phyloP scores from a whole-genome alignment of 2,113 vertebrate species.

The Todiramphus chloris region DNA sequence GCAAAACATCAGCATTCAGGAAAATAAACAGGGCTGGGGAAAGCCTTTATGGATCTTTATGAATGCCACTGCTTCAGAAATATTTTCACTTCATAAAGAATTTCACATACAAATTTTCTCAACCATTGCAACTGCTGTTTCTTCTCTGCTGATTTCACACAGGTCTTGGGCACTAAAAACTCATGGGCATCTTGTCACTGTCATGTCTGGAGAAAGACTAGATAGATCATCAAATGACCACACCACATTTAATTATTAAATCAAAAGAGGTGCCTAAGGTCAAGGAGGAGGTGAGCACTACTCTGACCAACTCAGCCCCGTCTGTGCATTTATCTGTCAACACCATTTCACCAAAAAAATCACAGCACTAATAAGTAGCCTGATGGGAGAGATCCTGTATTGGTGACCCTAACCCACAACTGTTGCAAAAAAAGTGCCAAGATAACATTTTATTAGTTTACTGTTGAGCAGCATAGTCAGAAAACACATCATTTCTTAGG shows the following conservation, averaged over 20 bases:
- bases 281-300: not conserved
- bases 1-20: not conserved
- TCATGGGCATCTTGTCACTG: not conserved
- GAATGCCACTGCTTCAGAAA: not conserved
- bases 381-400: not conserved
- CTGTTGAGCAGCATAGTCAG: not conserved
- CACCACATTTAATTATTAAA: not conserved
- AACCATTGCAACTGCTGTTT: not conserved
- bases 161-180: not conserved
- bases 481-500: not conserved
- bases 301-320: not conserved
- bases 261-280: not conserved
- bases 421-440: not conserved
- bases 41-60: not conserved
- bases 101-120: not conserved
- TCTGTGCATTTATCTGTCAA: not conserved
- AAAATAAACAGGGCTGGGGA: not conserved
- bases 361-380: not conserved
- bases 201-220: not conserved
- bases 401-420: rapidly evolving
- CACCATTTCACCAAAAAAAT: not conserved
- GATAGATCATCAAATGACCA: not conserved
- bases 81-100: not conserved
- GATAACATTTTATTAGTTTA: not conserved
- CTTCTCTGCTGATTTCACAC: not conserved